phyloP scores from a whole-genome alignment of 2,113 vertebrate species.

The Myrmecophaga tridactyla region DNA sequence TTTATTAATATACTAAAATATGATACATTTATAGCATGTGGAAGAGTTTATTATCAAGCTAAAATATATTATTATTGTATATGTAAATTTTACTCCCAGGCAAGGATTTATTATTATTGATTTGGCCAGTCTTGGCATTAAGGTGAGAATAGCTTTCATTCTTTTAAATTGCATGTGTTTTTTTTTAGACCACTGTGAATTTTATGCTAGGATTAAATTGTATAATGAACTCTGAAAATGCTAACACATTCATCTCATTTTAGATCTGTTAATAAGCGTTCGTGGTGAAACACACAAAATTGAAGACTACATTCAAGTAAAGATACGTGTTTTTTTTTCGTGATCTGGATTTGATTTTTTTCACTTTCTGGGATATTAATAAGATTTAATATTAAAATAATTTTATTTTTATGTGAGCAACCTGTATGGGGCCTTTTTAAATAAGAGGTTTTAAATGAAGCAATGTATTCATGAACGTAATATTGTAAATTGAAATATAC shows the following conservation, averaged over 20 bases:
- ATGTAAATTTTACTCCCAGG: background rate
- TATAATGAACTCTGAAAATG: background rate
- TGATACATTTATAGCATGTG: background rate
- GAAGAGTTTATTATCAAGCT: slow-evolving; percentile 6
- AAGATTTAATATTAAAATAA: background rate
- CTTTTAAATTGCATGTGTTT: background rate
- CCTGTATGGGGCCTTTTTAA: background rate
- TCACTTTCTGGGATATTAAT: background rate
- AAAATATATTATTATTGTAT: slow-evolving; percentile 11
- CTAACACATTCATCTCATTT: background rate
- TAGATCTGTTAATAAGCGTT: background rate
- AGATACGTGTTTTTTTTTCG: background rate
- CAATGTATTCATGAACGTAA: background rate
- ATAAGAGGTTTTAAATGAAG: background rate
- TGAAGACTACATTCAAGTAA: background rate
- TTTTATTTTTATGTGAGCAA: background rate
- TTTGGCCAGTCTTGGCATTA: background rate
- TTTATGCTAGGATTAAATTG: background rate
- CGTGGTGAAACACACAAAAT: background rate
- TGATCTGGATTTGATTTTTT: background rate
- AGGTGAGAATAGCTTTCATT: background rate
- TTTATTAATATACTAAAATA: no score
- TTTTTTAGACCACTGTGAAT: background rate
- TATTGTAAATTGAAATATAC: background rate
- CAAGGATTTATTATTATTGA: slow-evolving; percentile 52